Percentiles rank a stretch among this genome's conserved stretches.
phyloP scores from a whole-genome alignment of 2,888 invertebrate genomes.

The Ochlodes sylvanus region DNA sequence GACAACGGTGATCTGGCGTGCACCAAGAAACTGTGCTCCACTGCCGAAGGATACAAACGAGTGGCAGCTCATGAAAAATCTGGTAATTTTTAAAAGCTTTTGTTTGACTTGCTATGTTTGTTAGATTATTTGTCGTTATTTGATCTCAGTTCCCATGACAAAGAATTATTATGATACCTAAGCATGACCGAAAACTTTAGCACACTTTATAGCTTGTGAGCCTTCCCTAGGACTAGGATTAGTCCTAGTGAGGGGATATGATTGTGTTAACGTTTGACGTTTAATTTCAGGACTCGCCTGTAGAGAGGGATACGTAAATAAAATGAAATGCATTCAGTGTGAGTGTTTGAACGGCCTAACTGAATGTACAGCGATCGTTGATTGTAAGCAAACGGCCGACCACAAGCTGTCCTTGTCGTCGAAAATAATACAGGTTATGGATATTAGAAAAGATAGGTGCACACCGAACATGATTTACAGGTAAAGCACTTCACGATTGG shows the following conservation, averaged over 20 bases:
- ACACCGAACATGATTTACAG: conserved; percentile 56
- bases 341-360: conserved; percentile 41
- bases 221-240: too few species aligned
- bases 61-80: conserved; percentile 52
- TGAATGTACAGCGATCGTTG: conserved; percentile 38
- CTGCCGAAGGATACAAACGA: conserved; percentile 54
- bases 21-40: conserved; percentile 58
- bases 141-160: too few species aligned
- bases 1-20: conserved; percentile 58
- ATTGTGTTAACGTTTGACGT: too few species aligned
- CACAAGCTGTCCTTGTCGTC: conserved; percentile 19
- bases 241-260: too few species aligned
- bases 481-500: conserved; percentile 46
- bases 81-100: conserved; percentile 54
- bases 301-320: neutral
- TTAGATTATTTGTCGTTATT: too few species aligned
- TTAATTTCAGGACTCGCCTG: neutral
- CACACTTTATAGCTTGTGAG: too few species aligned
- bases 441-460: conserved; percentile 52
- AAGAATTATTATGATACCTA: too few species aligned
- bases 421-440: conserved; percentile 42
- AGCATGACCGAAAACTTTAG: too few species aligned
- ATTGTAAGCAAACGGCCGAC: conserved; percentile 7
- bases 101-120: too few species aligned
- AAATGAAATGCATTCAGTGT: conserved; percentile 39